phyloP scores from a whole-genome alignment of 2,113 vertebrate genomes.

The Chunga burmeisteri region DNA sequence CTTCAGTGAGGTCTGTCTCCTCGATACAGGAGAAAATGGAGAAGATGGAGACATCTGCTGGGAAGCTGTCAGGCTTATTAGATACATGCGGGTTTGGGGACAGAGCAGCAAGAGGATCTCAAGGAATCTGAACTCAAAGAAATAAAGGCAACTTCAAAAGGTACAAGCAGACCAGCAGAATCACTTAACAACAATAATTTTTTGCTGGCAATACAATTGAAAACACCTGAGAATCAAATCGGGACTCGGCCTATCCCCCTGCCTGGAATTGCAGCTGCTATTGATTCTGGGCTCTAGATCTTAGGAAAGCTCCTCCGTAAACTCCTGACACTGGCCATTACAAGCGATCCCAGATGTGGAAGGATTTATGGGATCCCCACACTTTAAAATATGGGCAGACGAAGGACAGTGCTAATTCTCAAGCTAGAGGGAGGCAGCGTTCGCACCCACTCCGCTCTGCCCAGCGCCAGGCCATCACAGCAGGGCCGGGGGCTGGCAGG shows the following conservation, averaged over 20 bases:
- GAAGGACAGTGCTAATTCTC: neutral
- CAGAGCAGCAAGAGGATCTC: slow-evolving; percentile 25
- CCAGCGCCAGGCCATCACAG: neutral
- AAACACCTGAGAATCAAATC: slow-evolving; percentile 59
- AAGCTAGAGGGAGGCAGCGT: neutral
- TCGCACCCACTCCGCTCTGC: accelerated
- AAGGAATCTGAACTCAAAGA: slow-evolving; percentile 64
- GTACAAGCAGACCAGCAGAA: slow-evolving; percentile 18
- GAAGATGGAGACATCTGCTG: slow-evolving; percentile 64
- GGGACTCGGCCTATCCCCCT: slow-evolving; percentile 10
- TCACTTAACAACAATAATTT: slow-evolving; percentile 31
- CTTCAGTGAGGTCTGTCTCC: neutral
- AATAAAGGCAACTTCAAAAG: slow-evolving; percentile 67
- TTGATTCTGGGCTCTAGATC: slow-evolving; percentile 57
- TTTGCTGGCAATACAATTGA: slow-evolving; percentile 50
- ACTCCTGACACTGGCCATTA: slow-evolving; percentile 58
- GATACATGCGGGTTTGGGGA: slow-evolving; percentile 29
- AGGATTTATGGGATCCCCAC: slow-evolving; percentile 63
- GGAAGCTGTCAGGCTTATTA: slow-evolving; percentile 68
- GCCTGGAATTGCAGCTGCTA: slow-evolving; percentile 58
- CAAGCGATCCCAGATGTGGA: slow-evolving; percentile 59
- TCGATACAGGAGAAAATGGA: slow-evolving; percentile 1
- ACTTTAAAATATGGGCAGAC: neutral
- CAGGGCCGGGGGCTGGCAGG: neutral
- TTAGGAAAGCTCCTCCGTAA: slow-evolving; percentile 56